A percentile compares a stretch with the other conserved stretches of the same genome.
These are phyloP conservation scores for Holothuria scabra DNA, from an alignment of 53 echinoderm and acorn worm species.

Conservation along the genomic window DNA sequence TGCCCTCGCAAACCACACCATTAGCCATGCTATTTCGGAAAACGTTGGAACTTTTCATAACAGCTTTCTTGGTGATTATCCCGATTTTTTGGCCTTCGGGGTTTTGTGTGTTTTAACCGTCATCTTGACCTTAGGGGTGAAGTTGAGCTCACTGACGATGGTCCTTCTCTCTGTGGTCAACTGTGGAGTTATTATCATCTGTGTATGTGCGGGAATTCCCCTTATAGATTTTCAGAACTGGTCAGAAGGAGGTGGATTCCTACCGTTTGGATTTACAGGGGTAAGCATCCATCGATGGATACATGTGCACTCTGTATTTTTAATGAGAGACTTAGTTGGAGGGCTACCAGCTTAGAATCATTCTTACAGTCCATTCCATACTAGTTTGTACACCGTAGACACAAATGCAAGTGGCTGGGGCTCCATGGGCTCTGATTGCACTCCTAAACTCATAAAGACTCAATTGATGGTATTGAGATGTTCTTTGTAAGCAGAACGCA, in stretches of 20 bases:
- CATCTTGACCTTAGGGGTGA: constrained; percentile 79
- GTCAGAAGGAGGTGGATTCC: constrained; percentile 73
- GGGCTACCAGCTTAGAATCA: too few species aligned
- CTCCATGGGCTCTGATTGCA: too few species aligned
- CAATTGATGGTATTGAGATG: too few species aligned
- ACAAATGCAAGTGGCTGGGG: too few species aligned
- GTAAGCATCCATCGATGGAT: constrained; percentile 50
- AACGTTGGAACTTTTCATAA: constrained; percentile 80
- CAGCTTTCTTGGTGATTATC: constrained; percentile 89
- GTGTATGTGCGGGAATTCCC: constrained; percentile 83
- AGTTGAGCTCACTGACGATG: constrained; percentile 83
- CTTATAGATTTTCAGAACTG: constrained; percentile 85
- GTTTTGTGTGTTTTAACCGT: constrained; percentile 77
- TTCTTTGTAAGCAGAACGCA: too few species aligned
- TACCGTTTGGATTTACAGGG: constrained; percentile 89
- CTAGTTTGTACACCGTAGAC: too few species aligned
- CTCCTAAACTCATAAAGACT: too few species aligned
- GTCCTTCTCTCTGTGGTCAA: constrained; percentile 76
- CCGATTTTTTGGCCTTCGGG: constrained; percentile 88
- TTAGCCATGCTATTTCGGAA: constrained; percentile 75
- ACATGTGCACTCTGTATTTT: too few species aligned
- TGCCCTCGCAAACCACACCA: constrained; percentile 80
- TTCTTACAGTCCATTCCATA: too few species aligned
- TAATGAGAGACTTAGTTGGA: too few species aligned
- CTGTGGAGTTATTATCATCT: constrained; percentile 76